phyloP scores from a whole-genome alignment of 2,888 invertebrate genomes.

The Chaitophorus viminalis region DNA sequence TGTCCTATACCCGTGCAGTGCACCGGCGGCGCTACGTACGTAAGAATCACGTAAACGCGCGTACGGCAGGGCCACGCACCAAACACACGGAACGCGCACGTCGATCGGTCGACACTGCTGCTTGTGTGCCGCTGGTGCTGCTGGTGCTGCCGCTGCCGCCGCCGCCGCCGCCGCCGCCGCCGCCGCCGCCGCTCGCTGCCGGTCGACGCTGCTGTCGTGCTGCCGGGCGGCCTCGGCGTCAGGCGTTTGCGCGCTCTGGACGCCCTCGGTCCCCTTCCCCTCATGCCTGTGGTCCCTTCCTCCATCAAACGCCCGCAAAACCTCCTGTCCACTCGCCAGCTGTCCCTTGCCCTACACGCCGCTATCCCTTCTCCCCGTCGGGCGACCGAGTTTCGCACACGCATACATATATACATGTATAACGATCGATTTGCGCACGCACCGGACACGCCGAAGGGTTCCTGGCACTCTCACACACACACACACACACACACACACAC shows the following conservation, averaged over 20 bases:
- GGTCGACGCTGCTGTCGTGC: constrained; percentile 25
- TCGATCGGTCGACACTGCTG: constrained; percentile 17
- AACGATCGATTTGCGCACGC: constrained; percentile 56
- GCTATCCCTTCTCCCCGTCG: neutral
- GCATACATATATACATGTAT: neutral
- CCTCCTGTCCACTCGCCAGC: neutral
- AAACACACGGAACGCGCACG: constrained; percentile 20
- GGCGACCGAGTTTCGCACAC: constrained; percentile 18
- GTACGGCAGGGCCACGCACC: neutral
- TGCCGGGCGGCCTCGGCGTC: constrained; percentile 21
- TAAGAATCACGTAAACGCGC: neutral
- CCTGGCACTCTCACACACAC: neutral
- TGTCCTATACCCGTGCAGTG: no score
- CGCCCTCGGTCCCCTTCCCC: neutral
- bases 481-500: neutral
- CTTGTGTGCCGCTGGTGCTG: neutral
- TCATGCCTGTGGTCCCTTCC: neutral
- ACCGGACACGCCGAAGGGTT: neutral
- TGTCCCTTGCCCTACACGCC: neutral
- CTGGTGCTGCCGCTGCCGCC: neutral
- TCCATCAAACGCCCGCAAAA: no score
- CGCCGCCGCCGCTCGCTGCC: constrained; percentile 8
- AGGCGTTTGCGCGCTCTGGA: constrained; percentile 37
- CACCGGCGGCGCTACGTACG: neutral
- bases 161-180: neutral